Percentiles rank a stretch among this genome's conserved stretches.
Evolutionary conservation across 2,797 vertebrate species (phyloP).

Genomic region (Agapornis canus): DNA sequence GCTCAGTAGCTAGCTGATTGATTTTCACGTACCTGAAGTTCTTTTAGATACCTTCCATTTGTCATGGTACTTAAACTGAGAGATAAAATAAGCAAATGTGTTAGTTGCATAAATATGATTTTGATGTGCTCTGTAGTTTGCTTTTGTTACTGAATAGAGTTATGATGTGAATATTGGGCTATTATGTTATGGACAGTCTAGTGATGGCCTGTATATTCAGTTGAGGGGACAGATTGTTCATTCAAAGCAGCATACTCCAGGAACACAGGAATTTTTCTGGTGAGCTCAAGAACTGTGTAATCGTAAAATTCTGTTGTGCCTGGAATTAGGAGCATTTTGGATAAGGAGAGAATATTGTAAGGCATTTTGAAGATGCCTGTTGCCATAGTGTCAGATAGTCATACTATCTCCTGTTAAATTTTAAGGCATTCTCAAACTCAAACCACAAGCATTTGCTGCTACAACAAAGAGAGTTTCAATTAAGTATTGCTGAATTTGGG

Average conservation of each 20-base stretch:
- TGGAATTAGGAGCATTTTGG: not conserved
- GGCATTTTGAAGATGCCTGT: not conserved
- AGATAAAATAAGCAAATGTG: not conserved
- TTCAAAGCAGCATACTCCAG: not conserved
- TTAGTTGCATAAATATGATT: not conserved
- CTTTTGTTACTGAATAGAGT: not conserved
- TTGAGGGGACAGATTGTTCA: not conserved
- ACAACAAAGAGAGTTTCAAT: not conserved
- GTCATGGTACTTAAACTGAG: not conserved
- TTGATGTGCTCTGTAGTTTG: not conserved
- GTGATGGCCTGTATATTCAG: not conserved
- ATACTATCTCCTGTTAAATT: not conserved
- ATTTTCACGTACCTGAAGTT: slow-evolving; percentile 5
- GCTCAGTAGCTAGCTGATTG: slow-evolving; percentile 20
- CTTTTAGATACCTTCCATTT: not conserved
- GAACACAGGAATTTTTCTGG: not conserved
- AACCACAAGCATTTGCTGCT: not conserved
- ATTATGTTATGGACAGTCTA: not conserved
- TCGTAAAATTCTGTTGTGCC: not conserved
- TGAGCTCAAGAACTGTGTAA: not conserved
- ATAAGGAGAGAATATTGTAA: not conserved
- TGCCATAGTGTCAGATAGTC: not conserved
- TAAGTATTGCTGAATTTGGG: slow-evolving; percentile 17
- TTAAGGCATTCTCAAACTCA: not conserved
- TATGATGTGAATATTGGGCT: not conserved